Percentiles rank a stretch among this genome's conserved stretches.
Evolutionary conservation across 2,797 vertebrate genomes (phyloP).

Genomic region (Sebastes diaconus): DNA sequence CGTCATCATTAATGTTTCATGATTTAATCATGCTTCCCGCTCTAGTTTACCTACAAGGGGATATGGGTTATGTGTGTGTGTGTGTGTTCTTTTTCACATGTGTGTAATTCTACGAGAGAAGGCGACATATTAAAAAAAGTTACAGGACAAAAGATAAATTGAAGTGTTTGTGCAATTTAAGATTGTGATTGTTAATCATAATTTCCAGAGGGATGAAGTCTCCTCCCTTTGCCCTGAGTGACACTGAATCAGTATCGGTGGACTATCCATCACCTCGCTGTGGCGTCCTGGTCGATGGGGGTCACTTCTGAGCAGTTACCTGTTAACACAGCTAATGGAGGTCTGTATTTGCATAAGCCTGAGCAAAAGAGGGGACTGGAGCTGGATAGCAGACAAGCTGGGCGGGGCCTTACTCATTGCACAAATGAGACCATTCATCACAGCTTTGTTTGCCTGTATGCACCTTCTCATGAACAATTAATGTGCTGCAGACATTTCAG

Average conservation of each 20-base stretch:
- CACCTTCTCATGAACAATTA: constrained; percentile 79
- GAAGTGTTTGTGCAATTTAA: constrained; percentile 18
- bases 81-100: constrained; percentile 14
- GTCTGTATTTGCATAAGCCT: constrained; percentile 70
- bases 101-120: neutral
- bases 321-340: constrained; percentile 76
- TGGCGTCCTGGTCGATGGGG: constrained; percentile 58
- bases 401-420: constrained; percentile 62
- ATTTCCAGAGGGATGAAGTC: constrained; percentile 26
- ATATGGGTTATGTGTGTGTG: constrained; percentile 5
- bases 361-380: constrained; percentile 46
- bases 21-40: constrained; percentile 58
- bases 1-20: constrained; percentile 71
- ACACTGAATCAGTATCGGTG: constrained; percentile 32
- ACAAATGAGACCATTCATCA: constrained; percentile 82
- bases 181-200: constrained; percentile 42
- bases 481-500: constrained; percentile 70
- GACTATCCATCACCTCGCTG: constrained; percentile 59
- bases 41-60: constrained; percentile 28
- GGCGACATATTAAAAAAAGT: neutral
- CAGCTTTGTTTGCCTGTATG: constrained; percentile 75
- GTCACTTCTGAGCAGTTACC: constrained; percentile 70
- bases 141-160: constrained; percentile 23
- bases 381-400: constrained; percentile 57
- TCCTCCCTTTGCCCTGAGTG: constrained; percentile 27